These are phyloP conservation scores for Rotaria socialis DNA, from an alignment of 2,888 invertebrate species.

Conservation along the genomic window DNA sequence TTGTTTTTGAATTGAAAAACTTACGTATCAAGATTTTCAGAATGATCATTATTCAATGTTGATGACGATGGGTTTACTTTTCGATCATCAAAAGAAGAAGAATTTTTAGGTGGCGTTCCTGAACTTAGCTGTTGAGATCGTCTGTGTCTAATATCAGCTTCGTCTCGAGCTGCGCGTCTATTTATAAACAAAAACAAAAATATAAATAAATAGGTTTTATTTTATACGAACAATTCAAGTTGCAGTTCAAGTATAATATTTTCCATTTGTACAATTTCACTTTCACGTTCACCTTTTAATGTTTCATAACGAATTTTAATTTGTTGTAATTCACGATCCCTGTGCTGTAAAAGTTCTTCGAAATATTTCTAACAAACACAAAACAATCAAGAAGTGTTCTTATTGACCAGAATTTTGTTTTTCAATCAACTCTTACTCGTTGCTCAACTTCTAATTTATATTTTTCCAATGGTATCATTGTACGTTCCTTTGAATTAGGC, in stretches of 20 bases:
- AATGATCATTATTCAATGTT: neutral
- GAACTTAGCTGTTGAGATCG: neutral
- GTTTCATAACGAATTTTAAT: neutral
- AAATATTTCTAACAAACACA: neutral
- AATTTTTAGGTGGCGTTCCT: neutral
- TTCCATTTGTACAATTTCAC: slow-evolving; percentile 20
- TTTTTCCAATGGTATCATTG: neutral
- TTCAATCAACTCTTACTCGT: neutral
- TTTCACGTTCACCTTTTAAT: slow-evolving; percentile 4
- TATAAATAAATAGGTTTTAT: neutral
- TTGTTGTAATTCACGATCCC: slow-evolving; percentile 31
- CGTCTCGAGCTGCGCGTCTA: slow-evolving; percentile 28
- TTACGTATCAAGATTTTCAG: neutral
- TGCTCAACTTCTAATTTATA: slow-evolving; percentile 25
- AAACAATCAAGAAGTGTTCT: neutral
- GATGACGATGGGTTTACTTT: neutral
- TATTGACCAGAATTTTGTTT: no score
- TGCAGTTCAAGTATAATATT: slow-evolving; percentile 27
- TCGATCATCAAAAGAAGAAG: neutral
- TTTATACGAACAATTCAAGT: slow-evolving; percentile 11
- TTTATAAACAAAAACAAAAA: neutral
- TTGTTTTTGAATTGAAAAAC: neutral
- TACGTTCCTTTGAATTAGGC: neutral
- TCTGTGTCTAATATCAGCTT: neutral
- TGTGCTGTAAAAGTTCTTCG: neutral